These are phyloP conservation scores for Chouioia cunea DNA, from an alignment of 2,888 invertebrate genomes.

Conservation along the genomic window DNA sequence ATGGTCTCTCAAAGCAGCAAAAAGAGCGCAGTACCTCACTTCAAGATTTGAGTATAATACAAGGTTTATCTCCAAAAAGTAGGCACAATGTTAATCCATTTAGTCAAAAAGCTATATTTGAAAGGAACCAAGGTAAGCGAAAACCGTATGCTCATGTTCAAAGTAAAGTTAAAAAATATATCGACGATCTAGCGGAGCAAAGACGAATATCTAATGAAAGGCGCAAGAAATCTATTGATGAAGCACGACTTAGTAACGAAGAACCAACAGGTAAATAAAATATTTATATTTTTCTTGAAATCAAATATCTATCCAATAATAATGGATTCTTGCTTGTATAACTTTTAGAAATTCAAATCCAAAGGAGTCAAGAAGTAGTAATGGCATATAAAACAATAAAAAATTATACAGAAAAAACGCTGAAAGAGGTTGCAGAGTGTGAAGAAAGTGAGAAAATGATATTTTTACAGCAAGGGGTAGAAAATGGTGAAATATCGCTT, in stretches of 20 bases:
- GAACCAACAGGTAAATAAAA: constrained; percentile 27
- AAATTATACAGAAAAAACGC: constrained; percentile 56
- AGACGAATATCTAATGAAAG: constrained; percentile 48
- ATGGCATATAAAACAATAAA: constrained; percentile 53
- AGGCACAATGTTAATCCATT: constrained; percentile 40
- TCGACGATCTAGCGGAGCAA: constrained; percentile 54
- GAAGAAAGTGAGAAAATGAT: constrained; percentile 45
- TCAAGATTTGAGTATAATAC: constrained; percentile 58
- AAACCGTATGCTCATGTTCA: constrained; percentile 56
- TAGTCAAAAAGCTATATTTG: constrained; percentile 42
- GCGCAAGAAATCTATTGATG: constrained; percentile 42
- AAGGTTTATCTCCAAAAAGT: constrained; percentile 26
- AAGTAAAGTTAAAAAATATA: constrained; percentile 64
- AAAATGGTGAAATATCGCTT: constrained; percentile 43
- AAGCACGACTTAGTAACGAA: constrained; percentile 28
- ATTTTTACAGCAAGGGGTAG: constrained; percentile 1
- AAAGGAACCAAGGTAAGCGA: constrained; percentile 29
- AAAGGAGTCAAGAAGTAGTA: constrained; percentile 31
- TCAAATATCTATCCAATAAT: constrained; percentile 3
- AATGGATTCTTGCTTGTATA: constrained; percentile 7
- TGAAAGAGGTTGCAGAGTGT: constrained; percentile 55
- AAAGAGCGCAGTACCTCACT: constrained; percentile 62
- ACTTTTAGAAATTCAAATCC: constrained; percentile 36
- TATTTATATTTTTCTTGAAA: neutral
- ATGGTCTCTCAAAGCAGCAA: constrained; percentile 38